Evolutionary conservation across 2,888 invertebrate genomes (phyloP), one percentile per base, ranked within the genome.

Genomic region (Laothoe populi): DNA sequence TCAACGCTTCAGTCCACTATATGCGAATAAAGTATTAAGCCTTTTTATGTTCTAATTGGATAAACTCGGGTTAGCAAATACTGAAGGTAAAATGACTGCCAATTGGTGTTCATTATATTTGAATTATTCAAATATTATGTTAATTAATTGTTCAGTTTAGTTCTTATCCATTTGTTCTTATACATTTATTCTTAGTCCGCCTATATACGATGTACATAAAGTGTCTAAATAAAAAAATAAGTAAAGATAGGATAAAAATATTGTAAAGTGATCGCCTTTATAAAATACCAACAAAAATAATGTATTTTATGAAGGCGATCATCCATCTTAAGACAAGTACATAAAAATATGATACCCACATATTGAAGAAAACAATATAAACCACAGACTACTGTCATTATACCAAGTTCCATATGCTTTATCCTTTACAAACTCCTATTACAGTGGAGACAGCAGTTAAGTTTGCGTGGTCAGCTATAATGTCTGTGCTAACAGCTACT

Each of bases 31-130:
- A 26, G 31, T 49, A 26, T 31, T 10, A 8, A 31, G 16, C 10
- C 31, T 26, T 49, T 49, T 49, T 53, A 53, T 53, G 49, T 49
- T 31, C 31, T 16, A 49, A 11, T 53, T 31, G 31, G 11, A 19
- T 35, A 16, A 31, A 31, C 31, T 31, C 8, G 19, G 31, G 53
- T 35, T 53, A 61, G 65, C 65, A 64, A 65, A 66, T 57, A 59
- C 61, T 35, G 53, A 53, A 59, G 66, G 57, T 65, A 65, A 66
- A 61, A 66, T 64, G 26, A 59, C 64, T 61, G 45, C 57, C 31
- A 61, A 65, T 69, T 70, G 67, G 65, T 65, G 69, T 70, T 60
- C 66, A 61, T 63, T 62, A 62, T 64, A 63, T 64, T 68, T 49
- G 63, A 60, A 66, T 62, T 66, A 64, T 63, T 64, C 59, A 63